A percentile compares a stretch with the other conserved stretches of the same genome.
Evolutionary conservation across 2,888 invertebrate genomes (phyloP).

Genomic region (Cantharis nigra): DNA sequence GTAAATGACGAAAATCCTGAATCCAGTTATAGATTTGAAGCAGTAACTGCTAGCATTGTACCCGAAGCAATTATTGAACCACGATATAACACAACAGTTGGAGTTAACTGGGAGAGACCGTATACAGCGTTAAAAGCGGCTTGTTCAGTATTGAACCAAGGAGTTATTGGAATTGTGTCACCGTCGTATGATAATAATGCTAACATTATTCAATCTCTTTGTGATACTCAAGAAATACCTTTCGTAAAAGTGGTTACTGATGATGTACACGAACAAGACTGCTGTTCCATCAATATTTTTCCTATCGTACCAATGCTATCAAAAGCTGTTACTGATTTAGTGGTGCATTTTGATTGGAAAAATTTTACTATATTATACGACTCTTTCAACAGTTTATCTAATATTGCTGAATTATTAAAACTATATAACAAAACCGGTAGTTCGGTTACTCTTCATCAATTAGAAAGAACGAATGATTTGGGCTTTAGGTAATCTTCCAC

Average conservation of each 20-base stretch:
- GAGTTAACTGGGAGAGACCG: slow-evolving; percentile 8
- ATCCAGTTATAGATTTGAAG: neutral
- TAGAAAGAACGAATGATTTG: slow-evolving; percentile 47
- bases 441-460: slow-evolving; percentile 54
- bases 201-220: slow-evolving; percentile 67
- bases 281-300: slow-evolving; percentile 62
- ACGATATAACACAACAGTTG: neutral
- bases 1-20: neutral
- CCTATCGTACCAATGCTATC: slow-evolving; percentile 30
- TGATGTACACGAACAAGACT: slow-evolving; percentile 55
- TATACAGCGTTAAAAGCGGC: slow-evolving; percentile 1
- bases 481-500: slow-evolving; percentile 60
- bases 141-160: slow-evolving; percentile 18
- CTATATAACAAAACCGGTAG: slow-evolving; percentile 52
- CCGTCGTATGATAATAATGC: slow-evolving; percentile 61
- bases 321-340: slow-evolving; percentile 70
- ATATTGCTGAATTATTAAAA: slow-evolving; percentile 60
- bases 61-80: slow-evolving; percentile 6
- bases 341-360: slow-evolving; percentile 77
- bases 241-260: slow-evolving; percentile 68
- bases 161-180: slow-evolving; percentile 65
- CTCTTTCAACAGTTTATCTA: slow-evolving; percentile 60
- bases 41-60: neutral
- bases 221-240: slow-evolving; percentile 69
- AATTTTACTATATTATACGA: slow-evolving; percentile 86